Evolutionary conservation across 2,888 invertebrate species (phyloP).

Genomic region (Catocala sponsa): DNA sequence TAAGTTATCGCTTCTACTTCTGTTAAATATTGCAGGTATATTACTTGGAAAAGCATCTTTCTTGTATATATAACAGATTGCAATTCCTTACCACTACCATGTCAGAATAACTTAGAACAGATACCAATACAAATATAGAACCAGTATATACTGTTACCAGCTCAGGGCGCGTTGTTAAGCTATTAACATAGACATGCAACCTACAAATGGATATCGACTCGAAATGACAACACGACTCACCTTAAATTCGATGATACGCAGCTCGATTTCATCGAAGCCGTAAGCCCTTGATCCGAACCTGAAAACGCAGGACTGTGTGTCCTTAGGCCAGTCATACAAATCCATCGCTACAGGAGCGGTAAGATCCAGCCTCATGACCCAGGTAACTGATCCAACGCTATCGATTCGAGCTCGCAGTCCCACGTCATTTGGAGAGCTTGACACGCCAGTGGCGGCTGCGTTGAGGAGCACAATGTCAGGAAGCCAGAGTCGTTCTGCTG

Average conservation of each 20-base stretch:
- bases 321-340: slow-evolving; percentile 92
- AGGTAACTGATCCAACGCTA: slow-evolving; percentile 89
- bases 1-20: too few relatives aligned
- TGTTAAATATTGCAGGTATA: too few relatives aligned
- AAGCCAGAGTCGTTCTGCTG: slow-evolving; percentile 93
- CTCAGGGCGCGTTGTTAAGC: too few relatives aligned
- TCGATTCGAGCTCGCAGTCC: slow-evolving; percentile 90
- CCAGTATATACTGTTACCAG: too few relatives aligned
- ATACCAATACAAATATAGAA: too few relatives aligned
- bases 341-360: slow-evolving; percentile 66
- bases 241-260: slow-evolving; percentile 57
- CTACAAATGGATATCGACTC: too few relatives aligned
- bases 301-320: slow-evolving; percentile 90
- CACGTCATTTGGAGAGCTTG: slow-evolving; percentile 79
- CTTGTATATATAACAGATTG: too few relatives aligned
- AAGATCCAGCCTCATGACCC: slow-evolving; percentile 67
- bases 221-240: slow-evolving; percentile 42
- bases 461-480: slow-evolving; percentile 93
- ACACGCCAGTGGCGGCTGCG: slow-evolving; percentile 89
- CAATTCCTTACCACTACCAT: too few relatives aligned
- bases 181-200: too few relatives aligned
- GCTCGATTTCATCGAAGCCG: slow-evolving; percentile 87
- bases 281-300: slow-evolving; percentile 93
- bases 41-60: too few relatives aligned
- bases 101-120: too few relatives aligned